Evolutionary conservation across 2,888 invertebrate species (phyloP), one percentile per base, ranked within the genome.

Genomic region (Gisinianus flammeolus): DNA sequence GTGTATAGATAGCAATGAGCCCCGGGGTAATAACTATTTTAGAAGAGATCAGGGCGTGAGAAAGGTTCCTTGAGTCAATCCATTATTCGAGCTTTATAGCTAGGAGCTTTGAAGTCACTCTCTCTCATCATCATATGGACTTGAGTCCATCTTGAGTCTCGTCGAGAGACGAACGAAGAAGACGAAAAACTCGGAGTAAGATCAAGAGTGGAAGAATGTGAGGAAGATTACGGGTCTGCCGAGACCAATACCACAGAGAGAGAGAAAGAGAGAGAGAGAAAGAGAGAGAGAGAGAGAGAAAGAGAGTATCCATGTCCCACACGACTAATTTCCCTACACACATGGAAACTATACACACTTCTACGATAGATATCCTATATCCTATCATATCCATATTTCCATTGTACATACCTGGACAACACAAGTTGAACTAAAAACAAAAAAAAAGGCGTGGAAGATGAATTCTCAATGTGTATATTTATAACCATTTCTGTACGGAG

Each of bases 11-110:
- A 67, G 70, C 28, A 54, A 78, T 35, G 74, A 56, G 78, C 68
- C 67, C 56, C 58, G 33, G 72, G 77, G 74, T 74, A 73, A 67
- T 72, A 66, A 76, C 76, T 76, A 76, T 76, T 76, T 71, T 66
- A 72, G 72, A 56, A 67, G 67, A 44, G 66, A 67, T 58, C 77
- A 81, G 83, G 83, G 83, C 83, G 83, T 83, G 83, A 83, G 83
- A 83, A 83, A 83, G 83, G 81, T 83, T 82, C 80, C 79, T 76
- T 79, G 75, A 76, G 75, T 79, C 77, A 74, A 77, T 77, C 79
- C 77, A 77, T 75, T 70, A 75, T 71, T 74, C 68, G 30, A 56
- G 44, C 31, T 33, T 16, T 31, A n/a, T 3, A 67, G 31, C 67
- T 31, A 67, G 16, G 19, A 30, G 8, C 5, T 31, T 4, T 33